These are phyloP conservation scores for Blennius ocellaris DNA, from an alignment of 2,113 vertebrate genomes.

Conservation along the genomic window DNA sequence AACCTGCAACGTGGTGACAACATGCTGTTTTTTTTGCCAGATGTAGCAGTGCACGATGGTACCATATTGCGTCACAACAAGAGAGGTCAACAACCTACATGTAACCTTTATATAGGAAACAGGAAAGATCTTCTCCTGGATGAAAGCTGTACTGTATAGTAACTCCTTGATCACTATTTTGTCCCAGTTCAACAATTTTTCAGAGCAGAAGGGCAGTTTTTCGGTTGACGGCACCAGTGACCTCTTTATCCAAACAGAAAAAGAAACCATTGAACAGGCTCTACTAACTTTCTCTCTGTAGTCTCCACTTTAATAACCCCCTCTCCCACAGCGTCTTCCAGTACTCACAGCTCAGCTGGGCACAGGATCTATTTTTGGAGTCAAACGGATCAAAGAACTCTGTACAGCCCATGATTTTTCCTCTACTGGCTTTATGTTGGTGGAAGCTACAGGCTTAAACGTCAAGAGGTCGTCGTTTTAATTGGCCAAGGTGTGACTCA, in stretches of 20 bases:
- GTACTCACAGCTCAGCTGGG: neutral
- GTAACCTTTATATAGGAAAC: too few relatives aligned
- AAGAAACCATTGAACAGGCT: neutral
- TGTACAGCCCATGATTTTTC: neutral
- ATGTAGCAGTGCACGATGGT: too few relatives aligned
- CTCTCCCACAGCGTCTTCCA: neutral
- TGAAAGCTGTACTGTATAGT: too few relatives aligned
- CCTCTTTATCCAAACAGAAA: neutral
- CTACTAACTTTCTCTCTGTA: slow-evolving; percentile 12
- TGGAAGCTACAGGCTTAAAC: slow-evolving; percentile 34
- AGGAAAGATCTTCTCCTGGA: too few relatives aligned
- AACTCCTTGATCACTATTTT: too few relatives aligned
- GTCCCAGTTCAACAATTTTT: too few relatives aligned
- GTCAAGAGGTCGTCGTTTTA: slow-evolving; percentile 52
- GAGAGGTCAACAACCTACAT: too few relatives aligned
- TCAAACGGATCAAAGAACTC: neutral
- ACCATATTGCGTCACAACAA: too few relatives aligned
- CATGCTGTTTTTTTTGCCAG: too few relatives aligned
- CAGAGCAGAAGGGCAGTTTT: neutral
- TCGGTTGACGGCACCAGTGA: neutral
- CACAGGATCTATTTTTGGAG: slow-evolving; percentile 20
- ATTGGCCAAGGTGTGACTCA: slow-evolving; percentile 66
- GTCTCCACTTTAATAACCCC: slow-evolving; percentile 16
- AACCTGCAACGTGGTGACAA: too few relatives aligned
- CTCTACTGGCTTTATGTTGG: slow-evolving; percentile 14